Evolutionary conservation across 2,888 invertebrate genomes (phyloP).

Genomic region (Lycia hirtaria): DNA sequence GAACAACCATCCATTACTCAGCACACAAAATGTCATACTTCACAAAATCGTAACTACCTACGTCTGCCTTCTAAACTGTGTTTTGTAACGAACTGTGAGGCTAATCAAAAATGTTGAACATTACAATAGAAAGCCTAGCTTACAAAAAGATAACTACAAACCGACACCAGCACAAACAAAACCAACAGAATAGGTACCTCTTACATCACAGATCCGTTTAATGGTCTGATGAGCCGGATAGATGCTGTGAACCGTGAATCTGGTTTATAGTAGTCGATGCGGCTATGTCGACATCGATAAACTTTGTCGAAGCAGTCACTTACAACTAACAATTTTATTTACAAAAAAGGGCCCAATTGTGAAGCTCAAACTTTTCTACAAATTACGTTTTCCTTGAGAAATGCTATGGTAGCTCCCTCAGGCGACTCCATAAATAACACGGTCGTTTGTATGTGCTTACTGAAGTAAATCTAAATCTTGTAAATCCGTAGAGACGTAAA

Average conservation of each 20-base stretch:
- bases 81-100: too few species aligned
- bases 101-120: too few species aligned
- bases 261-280: constrained; percentile 22
- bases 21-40: too few species aligned
- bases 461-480: constrained; percentile 14
- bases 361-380: neutral
- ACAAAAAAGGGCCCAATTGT: neutral
- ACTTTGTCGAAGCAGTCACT: constrained; percentile 12
- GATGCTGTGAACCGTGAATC: constrained; percentile 44
- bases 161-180: neutral
- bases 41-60: too few species aligned
- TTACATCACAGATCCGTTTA: constrained; percentile 37
- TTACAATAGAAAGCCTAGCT: neutral
- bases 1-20: too few species aligned
- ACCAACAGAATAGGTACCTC: constrained; percentile 19
- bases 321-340: neutral
- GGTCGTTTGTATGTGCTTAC: neutral
- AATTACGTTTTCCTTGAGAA: neutral
- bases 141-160: neutral
- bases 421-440: neutral
- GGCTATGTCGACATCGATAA: constrained; percentile 3
- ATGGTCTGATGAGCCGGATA: constrained; percentile 40
- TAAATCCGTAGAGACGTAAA: constrained; percentile 18
- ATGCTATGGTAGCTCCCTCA: neutral
- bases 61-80: too few species aligned